Base-by-base conservation (phyloP, 2,888 invertebrate species). In the Andrena marginata region DNA sequence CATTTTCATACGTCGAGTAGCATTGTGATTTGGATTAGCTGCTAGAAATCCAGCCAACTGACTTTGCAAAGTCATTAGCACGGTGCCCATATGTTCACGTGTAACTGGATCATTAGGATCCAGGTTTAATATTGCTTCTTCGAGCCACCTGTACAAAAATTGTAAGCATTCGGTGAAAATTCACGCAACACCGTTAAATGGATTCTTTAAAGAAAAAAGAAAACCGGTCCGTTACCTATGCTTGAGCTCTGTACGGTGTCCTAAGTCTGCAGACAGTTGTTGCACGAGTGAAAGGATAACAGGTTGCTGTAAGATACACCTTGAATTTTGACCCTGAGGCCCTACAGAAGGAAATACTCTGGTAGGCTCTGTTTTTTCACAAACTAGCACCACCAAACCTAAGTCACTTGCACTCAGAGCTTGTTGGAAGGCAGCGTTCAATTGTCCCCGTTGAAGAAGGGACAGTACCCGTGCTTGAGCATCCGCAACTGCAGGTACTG, bases 251-350 rank as follows among this genome's bases (percentile, higher is more conserved):
- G 98, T 98, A 90, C 98, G 97, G 85, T 97, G 96, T 84, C 96
- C 95, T 95, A 99, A 96, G 92, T 99, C 99, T 0, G 98, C 97
- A 23, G 98, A 97, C 26, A 99, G 96, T 94, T 99, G 99, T 93
- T 99, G 99, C 90, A 99, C 97, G 35, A 99, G 96, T 2, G 99
- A 98, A 70, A 99, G 95, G 85, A 99, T 95, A 78, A 99, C 98
- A 89, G 97, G 97, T 94, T 99, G 99, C 87, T 97, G 97, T 77
- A 99, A 96, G 31, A 96, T 95, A 91, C 97, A 98, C 2, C 96
- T 95, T 20, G 96, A 95, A 10, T 93, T 94, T 85, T 95, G 95
- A 8, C 96, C 95, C 33, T 80, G 89, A 0, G 90, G 87, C n/a
- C 91, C 91, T 26, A 89, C 71, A 2, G 91, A 91, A 67, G 94